A percentile compares a stretch with the other conserved stretches of the same genome.
Evolutionary conservation across 2,888 invertebrate species (phyloP).

Genomic region (Leptarthrus brevirostris): DNA sequence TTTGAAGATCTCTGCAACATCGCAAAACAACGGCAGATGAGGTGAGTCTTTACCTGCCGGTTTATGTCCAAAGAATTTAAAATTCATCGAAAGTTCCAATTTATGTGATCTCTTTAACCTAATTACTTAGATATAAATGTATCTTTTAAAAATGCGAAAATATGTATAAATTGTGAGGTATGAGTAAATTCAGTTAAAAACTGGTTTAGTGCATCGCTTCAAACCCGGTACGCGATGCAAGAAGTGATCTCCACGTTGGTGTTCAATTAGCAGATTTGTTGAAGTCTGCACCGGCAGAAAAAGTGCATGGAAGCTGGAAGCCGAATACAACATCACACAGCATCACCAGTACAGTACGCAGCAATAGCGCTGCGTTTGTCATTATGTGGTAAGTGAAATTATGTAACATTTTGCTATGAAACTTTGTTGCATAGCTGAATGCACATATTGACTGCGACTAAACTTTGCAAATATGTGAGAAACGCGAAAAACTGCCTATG

Average conservation of each 20-base stretch:
- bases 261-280: constrained; percentile 14
- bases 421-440: background rate
- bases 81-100: constrained; percentile 1
- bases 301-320: constrained; percentile 1
- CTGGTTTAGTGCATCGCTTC: constrained; percentile 11
- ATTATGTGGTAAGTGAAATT: constrained; percentile 52
- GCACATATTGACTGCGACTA: constrained; percentile 21
- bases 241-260: background rate
- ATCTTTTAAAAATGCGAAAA: constrained; percentile 24
- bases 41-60: background rate
- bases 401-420: constrained; percentile 48
- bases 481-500: background rate
- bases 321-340: background rate
- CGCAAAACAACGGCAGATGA: constrained; percentile 7
- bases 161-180: background rate
- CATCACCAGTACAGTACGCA: background rate
- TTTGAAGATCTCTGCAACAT: constrained; percentile 16
- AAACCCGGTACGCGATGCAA: background rate
- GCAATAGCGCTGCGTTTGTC: constrained; percentile 21
- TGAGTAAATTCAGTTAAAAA: constrained; percentile 16
- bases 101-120: constrained; percentile 18
- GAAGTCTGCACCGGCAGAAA: constrained; percentile 4
- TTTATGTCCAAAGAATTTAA: constrained; percentile 1
- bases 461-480: constrained; percentile 1
- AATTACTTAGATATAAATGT: constrained; percentile 16